These are phyloP conservation scores for Panorpa germanica DNA, from an alignment of 2,888 invertebrate genomes.

Conservation along the genomic window DNA sequence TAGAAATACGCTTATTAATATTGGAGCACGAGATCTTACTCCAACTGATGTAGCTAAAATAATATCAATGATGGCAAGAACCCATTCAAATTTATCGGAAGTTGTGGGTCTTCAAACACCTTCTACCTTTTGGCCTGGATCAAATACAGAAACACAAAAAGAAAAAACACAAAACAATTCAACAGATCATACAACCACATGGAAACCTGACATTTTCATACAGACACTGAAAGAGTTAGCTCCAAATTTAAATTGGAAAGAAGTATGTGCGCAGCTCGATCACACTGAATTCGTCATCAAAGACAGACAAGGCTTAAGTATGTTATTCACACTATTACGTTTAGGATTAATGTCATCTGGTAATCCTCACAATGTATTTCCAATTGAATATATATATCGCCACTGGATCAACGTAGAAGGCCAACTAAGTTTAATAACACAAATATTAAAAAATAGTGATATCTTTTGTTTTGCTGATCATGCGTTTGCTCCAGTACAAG, in stretches of 20 bases:
- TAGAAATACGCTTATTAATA: conserved; percentile 62
- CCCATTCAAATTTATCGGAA: conserved; percentile 39
- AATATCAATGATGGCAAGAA: conserved; percentile 71
- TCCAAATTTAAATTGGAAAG: conserved; percentile 78
- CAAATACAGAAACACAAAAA: conserved; percentile 14
- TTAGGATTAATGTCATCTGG: conserved; percentile 58
- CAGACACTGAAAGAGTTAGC: conserved; percentile 80
- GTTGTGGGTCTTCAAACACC: conserved; percentile 52
- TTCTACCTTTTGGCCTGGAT: conserved; percentile 38
- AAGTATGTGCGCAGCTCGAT: conserved; percentile 80
- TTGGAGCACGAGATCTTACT: conserved; percentile 66
- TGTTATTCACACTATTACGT: conserved; percentile 67
- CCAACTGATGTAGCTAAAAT: conserved; percentile 71
- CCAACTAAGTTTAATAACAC: conserved; percentile 73
- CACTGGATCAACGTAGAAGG: conserved; percentile 90
- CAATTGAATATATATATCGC: conserved; percentile 75
- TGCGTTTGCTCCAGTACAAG: conserved; percentile 68
- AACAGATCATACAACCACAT: conserved; percentile 26
- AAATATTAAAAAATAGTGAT: conserved; percentile 78
- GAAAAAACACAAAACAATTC: conserved; percentile 11
- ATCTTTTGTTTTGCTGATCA: conserved; percentile 89
- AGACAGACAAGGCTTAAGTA: conserved; percentile 65
- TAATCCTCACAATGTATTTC: conserved; percentile 56
- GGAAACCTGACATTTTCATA: conserved; percentile 90
- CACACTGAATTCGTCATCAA: conserved; percentile 77